phyloP scores from a whole-genome alignment of 2,113 vertebrate genomes.

The Heterotis niloticus region DNA sequence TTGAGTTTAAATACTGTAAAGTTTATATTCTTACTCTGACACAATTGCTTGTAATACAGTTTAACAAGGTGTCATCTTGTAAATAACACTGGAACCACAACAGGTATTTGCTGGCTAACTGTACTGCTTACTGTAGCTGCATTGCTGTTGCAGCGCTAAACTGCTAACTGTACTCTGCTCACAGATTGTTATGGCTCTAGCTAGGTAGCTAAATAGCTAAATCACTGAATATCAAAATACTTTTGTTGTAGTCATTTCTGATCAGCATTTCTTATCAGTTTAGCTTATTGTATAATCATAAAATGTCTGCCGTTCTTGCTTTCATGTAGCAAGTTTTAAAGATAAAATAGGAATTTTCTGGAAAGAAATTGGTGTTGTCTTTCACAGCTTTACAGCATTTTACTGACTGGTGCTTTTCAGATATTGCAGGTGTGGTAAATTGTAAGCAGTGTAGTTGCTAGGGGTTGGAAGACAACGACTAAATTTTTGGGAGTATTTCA shows the following conservation, averaged over 20 bases:
- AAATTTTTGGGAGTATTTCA: too few species aligned
- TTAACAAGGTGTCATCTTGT: slow-evolving; percentile 10
- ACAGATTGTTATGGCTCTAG: background rate
- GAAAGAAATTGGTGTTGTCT: background rate
- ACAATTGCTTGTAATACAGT: background rate
- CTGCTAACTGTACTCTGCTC: background rate
- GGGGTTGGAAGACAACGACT: too few species aligned
- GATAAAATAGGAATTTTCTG: background rate
- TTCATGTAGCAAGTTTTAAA: background rate
- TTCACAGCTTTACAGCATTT: too few species aligned
- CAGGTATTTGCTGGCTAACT: background rate
- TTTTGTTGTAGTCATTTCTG: too few species aligned
- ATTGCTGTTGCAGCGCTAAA: slow-evolving; percentile 2
- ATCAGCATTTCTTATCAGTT: too few species aligned
- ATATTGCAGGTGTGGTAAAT: too few species aligned
- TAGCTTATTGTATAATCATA: too few species aligned
- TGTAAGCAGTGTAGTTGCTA: too few species aligned
- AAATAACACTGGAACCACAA: background rate
- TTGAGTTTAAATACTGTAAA: background rate
- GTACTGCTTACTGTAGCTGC: background rate
- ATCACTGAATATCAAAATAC: background rate
- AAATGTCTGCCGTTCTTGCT: background rate
- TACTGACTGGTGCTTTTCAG: too few species aligned
- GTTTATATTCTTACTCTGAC: background rate
- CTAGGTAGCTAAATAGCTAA: background rate